Base-by-base conservation (phyloP, 2,888 invertebrate species). In the Hesperia comma region DNA sequence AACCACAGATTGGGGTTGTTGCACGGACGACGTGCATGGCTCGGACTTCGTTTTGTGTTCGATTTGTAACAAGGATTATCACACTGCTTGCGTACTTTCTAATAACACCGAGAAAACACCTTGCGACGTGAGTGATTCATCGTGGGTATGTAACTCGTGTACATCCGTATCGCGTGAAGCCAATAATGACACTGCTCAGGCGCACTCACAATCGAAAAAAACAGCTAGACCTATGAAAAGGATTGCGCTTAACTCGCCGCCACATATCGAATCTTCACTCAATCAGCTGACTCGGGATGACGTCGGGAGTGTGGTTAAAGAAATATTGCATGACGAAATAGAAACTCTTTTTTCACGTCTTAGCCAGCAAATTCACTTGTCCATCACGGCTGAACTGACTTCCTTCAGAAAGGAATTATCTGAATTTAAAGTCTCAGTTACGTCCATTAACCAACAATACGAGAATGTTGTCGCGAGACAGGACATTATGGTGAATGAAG, bases 1-100 rank as follows among this genome's bases (percentile, higher is more conserved):
- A n/a, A 33, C 15, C 54, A 33, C n/a, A n/a, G 54, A 54, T 15
- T 54, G 54, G 54, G 54, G 54, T 1, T 54, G 54, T 54, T 54
- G 54, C 33, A 33, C 14, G 32, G 54, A 33, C 15, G n/a, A n/a
- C n/a, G 8, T 3, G 33, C 8, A 33, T 15, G 55, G 33, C 3
- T 32, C 15, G 15, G 55, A 33, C 6, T 55, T 55, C 37, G 55
- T 37, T 55, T 37, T 55, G 17, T 55, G 55, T 37, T 17, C 6
- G 2, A 55, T 2, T 4, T 55, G 55, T 55, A 33, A 33, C 17
- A 55, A 55, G 7, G 33, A n/a, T 55, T 37, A 55, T 55, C 55
- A 55, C 15, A n/a, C 14, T 14, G 15, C 15, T 10, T 37, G 55
- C 10, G n/a, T n/a, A n/a, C n/a, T n/a, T n/a, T n/a, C n/a, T n/a